Evolutionary conservation across 2,797 vertebrate genomes (phyloP).

Genomic region (Crax fasciolata): DNA sequence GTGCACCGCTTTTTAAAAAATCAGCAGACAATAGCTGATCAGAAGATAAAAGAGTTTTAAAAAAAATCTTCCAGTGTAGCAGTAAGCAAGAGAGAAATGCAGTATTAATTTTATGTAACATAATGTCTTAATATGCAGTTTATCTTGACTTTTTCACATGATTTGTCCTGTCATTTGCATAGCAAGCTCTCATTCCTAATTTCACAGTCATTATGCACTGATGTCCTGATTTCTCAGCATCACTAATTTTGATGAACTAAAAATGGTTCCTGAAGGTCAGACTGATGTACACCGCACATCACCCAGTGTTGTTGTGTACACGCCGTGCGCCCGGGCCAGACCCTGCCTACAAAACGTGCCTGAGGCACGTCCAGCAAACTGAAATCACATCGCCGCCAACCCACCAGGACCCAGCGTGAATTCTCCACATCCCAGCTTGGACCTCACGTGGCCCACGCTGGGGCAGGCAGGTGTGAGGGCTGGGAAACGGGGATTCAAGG

Average conservation of each 20-base stretch:
- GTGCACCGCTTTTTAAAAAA: constrained; percentile 76
- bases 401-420: not conserved
- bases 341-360: not conserved
- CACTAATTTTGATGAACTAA: constrained; percentile 99
- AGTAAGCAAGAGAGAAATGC: constrained; percentile 88
- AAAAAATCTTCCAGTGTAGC: constrained; percentile 72
- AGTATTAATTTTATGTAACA: constrained; percentile 92
- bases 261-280: constrained; percentile 96
- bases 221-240: constrained; percentile 95
- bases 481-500: not conserved
- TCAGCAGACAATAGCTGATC: constrained; percentile 85
- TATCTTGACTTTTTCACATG: constrained; percentile 96
- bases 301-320: constrained; percentile 59
- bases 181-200: constrained; percentile 93
- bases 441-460: not conserved
- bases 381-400: not conserved
- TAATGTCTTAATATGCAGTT: constrained; percentile 95
- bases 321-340: not conserved
- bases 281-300: constrained; percentile 65
- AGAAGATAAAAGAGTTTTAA: constrained; percentile 83
- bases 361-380: not conserved
- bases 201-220: constrained; percentile 99
- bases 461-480: not conserved
- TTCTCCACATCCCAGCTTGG: not conserved
- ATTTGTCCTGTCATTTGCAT: constrained; percentile 96